Evolutionary conservation across 2,797 vertebrate genomes (phyloP).

Genomic region (Gymnoscopelus microlampas): DNA sequence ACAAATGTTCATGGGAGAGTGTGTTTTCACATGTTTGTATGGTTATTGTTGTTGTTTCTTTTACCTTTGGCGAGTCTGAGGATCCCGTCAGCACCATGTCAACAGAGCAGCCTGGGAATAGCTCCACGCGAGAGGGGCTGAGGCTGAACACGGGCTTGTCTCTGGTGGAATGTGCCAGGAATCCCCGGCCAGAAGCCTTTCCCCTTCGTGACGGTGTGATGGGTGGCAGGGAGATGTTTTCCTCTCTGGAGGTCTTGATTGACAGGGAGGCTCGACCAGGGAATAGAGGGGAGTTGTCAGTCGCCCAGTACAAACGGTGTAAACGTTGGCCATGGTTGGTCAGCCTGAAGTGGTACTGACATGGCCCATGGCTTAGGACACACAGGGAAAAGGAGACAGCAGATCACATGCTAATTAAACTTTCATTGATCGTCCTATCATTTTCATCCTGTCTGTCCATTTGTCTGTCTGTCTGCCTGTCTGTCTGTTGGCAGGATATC

Average conservation of each 20-base stretch:
- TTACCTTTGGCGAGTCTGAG: slow-evolving; percentile 82
- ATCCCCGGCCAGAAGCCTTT: slow-evolving; percentile 16
- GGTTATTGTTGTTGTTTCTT: not conserved
- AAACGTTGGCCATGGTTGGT: slow-evolving; percentile 85
- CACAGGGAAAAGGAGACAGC: not conserved
- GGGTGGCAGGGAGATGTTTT: slow-evolving; percentile 47
- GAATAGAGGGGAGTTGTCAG: slow-evolving; percentile 61
- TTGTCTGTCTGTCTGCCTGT: too few species aligned
- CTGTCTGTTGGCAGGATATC: too few species aligned
- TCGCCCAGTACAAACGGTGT: slow-evolving; percentile 87
- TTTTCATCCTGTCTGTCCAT: too few species aligned
- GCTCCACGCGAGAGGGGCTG: slow-evolving; percentile 76
- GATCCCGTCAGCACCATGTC: slow-evolving; percentile 84
- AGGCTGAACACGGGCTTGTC: slow-evolving; percentile 81
- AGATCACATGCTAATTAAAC: too few species aligned
- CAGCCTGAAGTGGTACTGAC: slow-evolving; percentile 84
- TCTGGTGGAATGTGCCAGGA: not conserved
- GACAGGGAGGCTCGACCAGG: slow-evolving; percentile 23
- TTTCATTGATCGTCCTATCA: too few species aligned
- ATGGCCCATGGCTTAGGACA: slow-evolving; percentile 78
- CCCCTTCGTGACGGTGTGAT: slow-evolving; percentile 24
- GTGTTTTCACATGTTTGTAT: not conserved
- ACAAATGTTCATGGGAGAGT: not conserved
- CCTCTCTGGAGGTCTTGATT: slow-evolving; percentile 9
- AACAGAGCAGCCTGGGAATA: slow-evolving; percentile 78